Conservation (phyloP, 2,797 vertebrate species). For the Phaenicophaeus curvirostris region DNA sequence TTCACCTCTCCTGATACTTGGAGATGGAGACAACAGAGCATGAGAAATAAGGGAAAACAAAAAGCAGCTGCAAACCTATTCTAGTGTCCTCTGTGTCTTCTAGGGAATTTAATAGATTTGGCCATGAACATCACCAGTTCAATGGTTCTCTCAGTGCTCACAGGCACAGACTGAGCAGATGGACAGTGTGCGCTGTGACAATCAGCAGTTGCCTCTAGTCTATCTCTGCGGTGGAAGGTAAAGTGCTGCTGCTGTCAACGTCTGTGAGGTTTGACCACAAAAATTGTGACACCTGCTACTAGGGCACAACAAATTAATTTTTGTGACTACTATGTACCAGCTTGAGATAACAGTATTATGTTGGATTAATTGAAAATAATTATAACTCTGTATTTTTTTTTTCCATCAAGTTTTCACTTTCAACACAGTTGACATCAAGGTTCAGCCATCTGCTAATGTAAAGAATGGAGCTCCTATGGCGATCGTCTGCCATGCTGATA, state of each 20-base stretch:
- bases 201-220: not conserved
- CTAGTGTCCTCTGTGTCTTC: not conserved
- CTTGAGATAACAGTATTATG: not conserved
- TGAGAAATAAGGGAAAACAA: not conserved
- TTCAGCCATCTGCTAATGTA: constrained; percentile 39
- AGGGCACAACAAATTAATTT: not conserved
- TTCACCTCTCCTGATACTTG: not conserved
- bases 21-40: not conserved
- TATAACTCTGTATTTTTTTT: not conserved
- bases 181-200: not conserved
- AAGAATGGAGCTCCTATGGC: constrained; percentile 69
- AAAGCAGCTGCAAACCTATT: not conserved
- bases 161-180: not conserved
- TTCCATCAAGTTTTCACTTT: constrained; percentile 75
- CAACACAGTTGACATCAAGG: constrained; percentile 69
- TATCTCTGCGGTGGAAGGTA: not conserved
- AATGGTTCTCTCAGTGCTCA: not conserved
- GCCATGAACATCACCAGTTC: not conserved
- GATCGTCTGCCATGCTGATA: constrained; percentile 67
- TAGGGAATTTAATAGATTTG: not conserved
- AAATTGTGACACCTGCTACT: not conserved
- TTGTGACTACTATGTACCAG: not conserved
- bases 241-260: not conserved
- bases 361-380: not conserved
- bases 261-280: not conserved